Percentiles rank a stretch among this genome's conserved stretches.
phyloP scores from a whole-genome alignment of 2,113 vertebrate genomes.

The Regulus satrapa region DNA sequence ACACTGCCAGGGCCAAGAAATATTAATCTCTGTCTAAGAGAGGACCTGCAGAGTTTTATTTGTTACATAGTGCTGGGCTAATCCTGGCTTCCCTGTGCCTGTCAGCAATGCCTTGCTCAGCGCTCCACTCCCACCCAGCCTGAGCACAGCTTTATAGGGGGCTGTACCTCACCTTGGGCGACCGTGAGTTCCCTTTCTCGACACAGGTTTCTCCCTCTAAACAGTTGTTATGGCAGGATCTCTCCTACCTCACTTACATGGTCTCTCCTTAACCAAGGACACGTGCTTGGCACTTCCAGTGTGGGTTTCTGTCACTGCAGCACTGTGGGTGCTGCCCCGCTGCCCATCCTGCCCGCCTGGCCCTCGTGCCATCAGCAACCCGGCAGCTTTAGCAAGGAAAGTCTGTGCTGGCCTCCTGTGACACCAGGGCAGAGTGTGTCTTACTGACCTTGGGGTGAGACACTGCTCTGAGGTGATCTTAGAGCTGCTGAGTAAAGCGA shows the following conservation, averaged over 20 bases:
- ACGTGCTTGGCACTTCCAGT: background rate
- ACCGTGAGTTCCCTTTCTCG: background rate
- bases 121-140: rapidly evolving
- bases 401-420: background rate
- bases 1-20: background rate
- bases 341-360: rapidly evolving
- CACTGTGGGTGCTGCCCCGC: rapidly evolving
- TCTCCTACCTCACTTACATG: slow-evolving; percentile 2
- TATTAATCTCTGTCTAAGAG: background rate
- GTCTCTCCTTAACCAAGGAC: background rate
- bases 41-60: background rate
- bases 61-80: background rate
- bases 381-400: background rate
- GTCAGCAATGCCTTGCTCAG: background rate
- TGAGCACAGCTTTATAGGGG: rapidly evolving
- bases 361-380: background rate
- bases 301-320: rapidly evolving
- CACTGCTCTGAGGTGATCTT: background rate
- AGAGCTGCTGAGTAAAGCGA: slow-evolving; percentile 30
- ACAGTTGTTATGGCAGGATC: background rate
- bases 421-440: background rate
- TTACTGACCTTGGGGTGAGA: background rate
- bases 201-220: background rate
- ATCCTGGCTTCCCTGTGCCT: background rate
- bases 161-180: background rate